Evolutionary conservation across 2,888 invertebrate species (phyloP).

Genomic region (Athetis lepigone): DNA sequence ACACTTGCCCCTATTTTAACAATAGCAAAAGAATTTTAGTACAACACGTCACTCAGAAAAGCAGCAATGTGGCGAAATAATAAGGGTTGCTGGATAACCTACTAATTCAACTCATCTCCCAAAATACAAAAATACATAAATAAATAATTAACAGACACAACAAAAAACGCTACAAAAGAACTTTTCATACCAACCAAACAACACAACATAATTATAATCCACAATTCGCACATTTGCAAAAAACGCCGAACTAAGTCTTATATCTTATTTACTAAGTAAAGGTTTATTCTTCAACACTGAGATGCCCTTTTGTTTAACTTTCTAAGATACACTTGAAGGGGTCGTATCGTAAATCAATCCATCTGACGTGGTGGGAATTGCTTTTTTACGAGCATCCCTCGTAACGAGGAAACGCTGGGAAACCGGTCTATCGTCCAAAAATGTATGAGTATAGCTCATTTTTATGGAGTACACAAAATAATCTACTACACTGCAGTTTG

Average conservation of each 20-base stretch:
- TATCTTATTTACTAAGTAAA: slow-evolving; percentile 67
- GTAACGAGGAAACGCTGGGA: slow-evolving; percentile 50
- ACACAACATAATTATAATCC: slow-evolving; percentile 15
- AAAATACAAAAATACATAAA: too few relatives aligned
- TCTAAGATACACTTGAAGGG: slow-evolving; percentile 71
- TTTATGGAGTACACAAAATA: background rate
- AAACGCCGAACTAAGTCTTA: slow-evolving; percentile 37
- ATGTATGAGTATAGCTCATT: slow-evolving; percentile 9
- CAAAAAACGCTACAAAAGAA: background rate
- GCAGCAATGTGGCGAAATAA: too few relatives aligned
- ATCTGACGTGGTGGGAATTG: slow-evolving; percentile 78
- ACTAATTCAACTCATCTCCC: too few relatives aligned
- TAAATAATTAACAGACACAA: too few relatives aligned
- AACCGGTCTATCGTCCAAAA: slow-evolving; percentile 30
- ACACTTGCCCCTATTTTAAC: too few relatives aligned
- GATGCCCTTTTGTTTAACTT: slow-evolving; percentile 67
- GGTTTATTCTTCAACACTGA: slow-evolving; percentile 62
- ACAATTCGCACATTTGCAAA: slow-evolving; percentile 26
- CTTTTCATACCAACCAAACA: background rate
- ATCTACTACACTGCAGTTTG: background rate
- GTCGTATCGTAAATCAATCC: slow-evolving; percentile 83
- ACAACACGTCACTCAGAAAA: too few relatives aligned
- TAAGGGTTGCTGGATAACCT: too few relatives aligned
- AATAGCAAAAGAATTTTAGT: too few relatives aligned
- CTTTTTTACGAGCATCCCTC: slow-evolving; percentile 75